These are phyloP conservation scores for Athene noctua DNA, from an alignment of 2,113 vertebrate genomes.

Conservation along the genomic window DNA sequence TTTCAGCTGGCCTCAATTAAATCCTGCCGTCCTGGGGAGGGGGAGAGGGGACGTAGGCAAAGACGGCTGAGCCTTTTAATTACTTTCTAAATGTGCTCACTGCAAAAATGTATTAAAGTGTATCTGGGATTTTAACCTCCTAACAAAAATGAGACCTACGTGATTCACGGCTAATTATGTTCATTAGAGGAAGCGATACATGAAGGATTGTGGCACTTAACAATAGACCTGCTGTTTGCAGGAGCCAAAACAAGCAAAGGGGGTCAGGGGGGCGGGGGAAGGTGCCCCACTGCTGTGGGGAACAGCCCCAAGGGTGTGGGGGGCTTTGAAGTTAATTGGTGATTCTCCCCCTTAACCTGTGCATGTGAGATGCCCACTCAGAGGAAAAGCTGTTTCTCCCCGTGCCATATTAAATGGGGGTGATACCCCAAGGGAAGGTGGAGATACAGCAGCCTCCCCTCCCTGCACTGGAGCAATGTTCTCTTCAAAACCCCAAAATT, in stretches of 20 bases:
- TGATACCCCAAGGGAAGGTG: not conserved
- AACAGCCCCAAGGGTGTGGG: not conserved
- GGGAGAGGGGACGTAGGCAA: not conserved
- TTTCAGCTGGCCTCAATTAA: conserved; percentile 69
- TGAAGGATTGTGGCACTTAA: not conserved
- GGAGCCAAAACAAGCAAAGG: not conserved
- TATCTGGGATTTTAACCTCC: conserved; percentile 53
- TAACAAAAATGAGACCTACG: conserved; percentile 39
- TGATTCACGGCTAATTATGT: conserved; percentile 44
- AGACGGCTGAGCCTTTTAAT: conserved; percentile 59
- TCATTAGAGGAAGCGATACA: conserved; percentile 16
- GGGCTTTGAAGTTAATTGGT: not conserved
- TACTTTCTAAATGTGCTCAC: conserved; percentile 61
- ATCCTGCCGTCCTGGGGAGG: not conserved
- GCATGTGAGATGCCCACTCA: rapidly evolving
- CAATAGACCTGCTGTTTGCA: not conserved
- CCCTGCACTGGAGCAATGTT: not conserved
- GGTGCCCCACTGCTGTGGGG: rapidly evolving
- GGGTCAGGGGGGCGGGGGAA: not conserved
- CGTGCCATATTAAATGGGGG: rapidly evolving
- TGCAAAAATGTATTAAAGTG: conserved; percentile 57
- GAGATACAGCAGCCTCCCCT: too few relatives aligned
- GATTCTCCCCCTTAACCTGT: not conserved
- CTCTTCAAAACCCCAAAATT: not conserved
- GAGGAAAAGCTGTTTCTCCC: not conserved